Conservation (phyloP, 2,888 invertebrate species). For the Clunio marinus region DNA sequence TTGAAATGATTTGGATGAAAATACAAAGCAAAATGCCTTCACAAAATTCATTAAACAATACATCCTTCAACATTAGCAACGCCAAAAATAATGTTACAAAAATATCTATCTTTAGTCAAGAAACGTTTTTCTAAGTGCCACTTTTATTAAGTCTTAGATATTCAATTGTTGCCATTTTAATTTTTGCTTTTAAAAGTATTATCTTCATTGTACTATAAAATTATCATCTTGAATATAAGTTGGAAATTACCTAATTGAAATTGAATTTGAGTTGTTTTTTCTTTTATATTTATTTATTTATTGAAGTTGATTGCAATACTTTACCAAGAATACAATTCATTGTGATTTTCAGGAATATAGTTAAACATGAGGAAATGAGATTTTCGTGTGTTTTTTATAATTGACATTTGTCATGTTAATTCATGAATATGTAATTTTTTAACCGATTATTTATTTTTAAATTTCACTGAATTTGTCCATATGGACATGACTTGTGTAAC, state of each 20-base stretch:
- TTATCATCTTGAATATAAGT: background rate
- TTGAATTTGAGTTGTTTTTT: no score
- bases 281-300: background rate
- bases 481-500: background rate
- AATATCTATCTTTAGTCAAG: conserved; percentile 27
- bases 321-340: no score
- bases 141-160: no score
- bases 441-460: background rate
- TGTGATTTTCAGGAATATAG: no score
- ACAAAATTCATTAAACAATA: background rate
- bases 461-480: background rate
- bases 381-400: no score
- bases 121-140: conserved; percentile 32
- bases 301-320: background rate
- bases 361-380: no score
- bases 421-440: no score
- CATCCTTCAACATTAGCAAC: conserved; percentile 14
- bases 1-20: conserved; percentile 11
- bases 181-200: no score
- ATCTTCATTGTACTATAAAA: background rate
- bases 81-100: conserved; percentile 29
- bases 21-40: conserved; percentile 2
- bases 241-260: no score
- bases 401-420: no score
- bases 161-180: background rate